phyloP scores from a whole-genome alignment of 1,140 invertebrate species.

The Zelostemma sp. region DNA sequence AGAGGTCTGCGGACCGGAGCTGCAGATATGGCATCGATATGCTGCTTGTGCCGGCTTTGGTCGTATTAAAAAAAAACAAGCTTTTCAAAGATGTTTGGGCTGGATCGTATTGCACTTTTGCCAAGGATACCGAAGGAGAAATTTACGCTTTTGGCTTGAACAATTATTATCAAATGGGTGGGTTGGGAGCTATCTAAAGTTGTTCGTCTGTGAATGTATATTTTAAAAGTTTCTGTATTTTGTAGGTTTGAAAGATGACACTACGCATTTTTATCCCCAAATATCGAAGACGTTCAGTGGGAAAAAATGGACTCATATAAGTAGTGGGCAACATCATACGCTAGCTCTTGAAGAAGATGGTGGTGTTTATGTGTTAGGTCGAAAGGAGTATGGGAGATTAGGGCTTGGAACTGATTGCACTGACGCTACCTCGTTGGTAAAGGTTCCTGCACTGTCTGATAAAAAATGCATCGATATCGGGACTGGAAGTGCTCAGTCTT shows the following conservation, averaged over 20 bases:
- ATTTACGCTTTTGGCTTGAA: slow-evolving; percentile 93
- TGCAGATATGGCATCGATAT: slow-evolving; percentile 79
- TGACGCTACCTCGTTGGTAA: slow-evolving; percentile 76
- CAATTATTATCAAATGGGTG: slow-evolving; percentile 92
- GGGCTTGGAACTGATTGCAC: slow-evolving; percentile 80
- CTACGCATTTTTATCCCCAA: too few species aligned
- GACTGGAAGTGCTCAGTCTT: slow-evolving; percentile 85
- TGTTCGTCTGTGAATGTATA: too few species aligned
- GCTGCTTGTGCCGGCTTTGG: slow-evolving; percentile 73
- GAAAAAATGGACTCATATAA: slow-evolving; percentile 72
- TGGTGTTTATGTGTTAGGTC: slow-evolving; percentile 82
- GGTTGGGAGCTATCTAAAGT: too few species aligned
- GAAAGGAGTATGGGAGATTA: slow-evolving; percentile 90
- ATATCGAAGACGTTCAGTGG: too few species aligned
- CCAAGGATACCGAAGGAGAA: slow-evolving; percentile 75
- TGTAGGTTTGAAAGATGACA: too few species aligned
- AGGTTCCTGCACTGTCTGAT: slow-evolving; percentile 74
- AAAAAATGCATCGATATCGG: slow-evolving; percentile 79
- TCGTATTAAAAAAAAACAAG: slow-evolving; percentile 71
- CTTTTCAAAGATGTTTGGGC: slow-evolving; percentile 86
- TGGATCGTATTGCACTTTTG: slow-evolving; percentile 87
- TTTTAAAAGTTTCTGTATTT: too few species aligned
- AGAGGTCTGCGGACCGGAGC: slow-evolving; percentile 79
- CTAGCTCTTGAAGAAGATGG: slow-evolving; percentile 79
- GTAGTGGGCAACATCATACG: slow-evolving; percentile 88